Evolutionary conservation across 2,888 invertebrate species (phyloP).

Genomic region (Scelioninae gen. 2): DNA sequence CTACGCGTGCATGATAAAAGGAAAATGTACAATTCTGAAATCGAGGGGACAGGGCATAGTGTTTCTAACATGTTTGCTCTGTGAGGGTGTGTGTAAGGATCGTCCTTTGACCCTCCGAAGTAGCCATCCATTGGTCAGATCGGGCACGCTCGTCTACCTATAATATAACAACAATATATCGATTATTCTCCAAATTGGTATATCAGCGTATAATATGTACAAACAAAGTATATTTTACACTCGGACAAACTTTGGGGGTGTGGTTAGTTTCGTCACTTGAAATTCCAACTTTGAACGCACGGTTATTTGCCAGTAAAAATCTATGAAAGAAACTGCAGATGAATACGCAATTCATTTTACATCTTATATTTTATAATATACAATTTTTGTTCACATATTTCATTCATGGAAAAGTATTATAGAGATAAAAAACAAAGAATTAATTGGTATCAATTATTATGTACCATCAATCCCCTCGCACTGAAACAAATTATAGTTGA

Average conservation of each 20-base stretch:
- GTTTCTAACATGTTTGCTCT: constrained; percentile 50
- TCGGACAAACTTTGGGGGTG: constrained; percentile 48
- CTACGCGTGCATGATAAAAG: constrained; percentile 47
- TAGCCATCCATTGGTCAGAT: constrained; percentile 61
- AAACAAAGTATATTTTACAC: constrained; percentile 47
- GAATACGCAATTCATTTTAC: too few relatives aligned
- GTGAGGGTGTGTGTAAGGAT: constrained; percentile 59
- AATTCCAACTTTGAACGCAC: not conserved
- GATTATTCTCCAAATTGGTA: constrained; percentile 59
- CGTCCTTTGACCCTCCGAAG: constrained; percentile 60
- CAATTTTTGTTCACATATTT: too few relatives aligned
- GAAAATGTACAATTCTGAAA: constrained; percentile 49
- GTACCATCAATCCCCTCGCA: too few relatives aligned
- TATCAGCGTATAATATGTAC: constrained; percentile 50
- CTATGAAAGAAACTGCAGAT: too few relatives aligned
- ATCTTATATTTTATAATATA: too few relatives aligned
- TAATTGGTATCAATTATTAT: too few relatives aligned
- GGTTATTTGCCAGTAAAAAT: too few relatives aligned
- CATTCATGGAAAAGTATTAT: too few relatives aligned
- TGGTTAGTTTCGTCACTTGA: constrained; percentile 23
- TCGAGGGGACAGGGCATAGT: constrained; percentile 41
- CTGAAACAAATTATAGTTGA: too few relatives aligned
- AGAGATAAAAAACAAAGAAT: too few relatives aligned
- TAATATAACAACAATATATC: constrained; percentile 58
- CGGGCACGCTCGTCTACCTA: constrained; percentile 45